Evolutionary conservation across 2,888 invertebrate species (phyloP), one percentile per base, ranked within the genome.

Genomic region (Petrophora chlorosata): DNA sequence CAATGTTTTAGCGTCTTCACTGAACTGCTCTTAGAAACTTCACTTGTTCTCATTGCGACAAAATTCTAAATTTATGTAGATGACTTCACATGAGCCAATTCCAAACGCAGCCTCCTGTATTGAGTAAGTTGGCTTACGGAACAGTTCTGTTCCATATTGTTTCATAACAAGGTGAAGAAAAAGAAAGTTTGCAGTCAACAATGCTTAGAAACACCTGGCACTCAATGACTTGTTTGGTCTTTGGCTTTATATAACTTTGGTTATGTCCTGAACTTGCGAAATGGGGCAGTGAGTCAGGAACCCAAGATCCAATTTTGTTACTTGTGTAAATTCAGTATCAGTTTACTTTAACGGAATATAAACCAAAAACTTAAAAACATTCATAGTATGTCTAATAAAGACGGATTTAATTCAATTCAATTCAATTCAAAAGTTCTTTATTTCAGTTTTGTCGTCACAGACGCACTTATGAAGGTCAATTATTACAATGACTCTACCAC

Each of bases 111-210:
- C 32, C 9, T 42, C 42, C 23, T 41, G 39, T 51, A 54, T 53
- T 48, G 40, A 40, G 29, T 32, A 33, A 35, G 32, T 40, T 12
- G 22, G 30, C 39, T 16, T 51, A 35, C 51, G 44, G 40, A 54
- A 44, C 34, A 9, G 39, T 26, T 39, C 8, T 12, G 39, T 26
- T 39, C 8, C 14, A 23, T 25, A 15, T 30, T 50, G 53, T 53
- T 56, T 56, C 56, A 49, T 56, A 56, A 59, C 44, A 1, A 22
- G 25, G 38, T 43, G 50, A 39, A 44, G 32, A 48, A 53, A 46
- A 54, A 49, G 56, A 59, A 53, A 54, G 56, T 41, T 2, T 30
- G 41, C 52, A 40, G 29, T 30, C 16, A 49, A 56, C 59, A 56
- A 59, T 56, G 51, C 41, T 10, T 19, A 33, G 16, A 12, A 49